Evolutionary conservation across 92 coral and sea anemone genomes (phyloP).

Genomic region (Metridium senile): DNA sequence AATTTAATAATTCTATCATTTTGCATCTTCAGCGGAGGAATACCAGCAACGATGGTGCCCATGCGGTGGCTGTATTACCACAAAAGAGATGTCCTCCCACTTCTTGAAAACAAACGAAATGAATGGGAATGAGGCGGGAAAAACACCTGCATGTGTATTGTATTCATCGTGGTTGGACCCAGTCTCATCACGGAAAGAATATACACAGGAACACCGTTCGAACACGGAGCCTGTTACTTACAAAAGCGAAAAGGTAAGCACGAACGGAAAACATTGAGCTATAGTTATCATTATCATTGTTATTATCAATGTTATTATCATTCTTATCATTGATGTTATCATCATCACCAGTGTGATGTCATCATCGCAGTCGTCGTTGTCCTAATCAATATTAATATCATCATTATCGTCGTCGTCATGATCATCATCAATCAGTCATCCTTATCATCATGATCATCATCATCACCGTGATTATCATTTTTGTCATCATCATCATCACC

Average conservation of each 20-base stretch:
- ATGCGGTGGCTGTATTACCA: conserved; percentile 31
- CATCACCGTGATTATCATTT: too few relatives aligned
- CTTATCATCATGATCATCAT: too few relatives aligned
- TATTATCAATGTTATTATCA: too few relatives aligned
- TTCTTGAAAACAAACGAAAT: conserved; percentile 1
- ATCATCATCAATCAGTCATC: too few relatives aligned
- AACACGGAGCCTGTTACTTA: conserved; percentile 9
- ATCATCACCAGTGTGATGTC: not conserved
- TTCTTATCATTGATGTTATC: too few relatives aligned
- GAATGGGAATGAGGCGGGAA: not conserved
- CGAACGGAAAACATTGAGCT: not conserved
- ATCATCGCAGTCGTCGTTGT: too few relatives aligned
- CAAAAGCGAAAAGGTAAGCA: conserved; percentile 19
- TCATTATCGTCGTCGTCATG: too few relatives aligned
- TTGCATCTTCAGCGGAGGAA: conserved; percentile 21
- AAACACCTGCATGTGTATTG: conserved; percentile 6
- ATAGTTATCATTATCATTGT: not conserved
- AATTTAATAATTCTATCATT: too few relatives aligned
- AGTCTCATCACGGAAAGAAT: not conserved
- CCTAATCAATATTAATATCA: too few relatives aligned
- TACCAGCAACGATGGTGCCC: conserved; percentile 39
- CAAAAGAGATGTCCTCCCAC: conserved; percentile 12
- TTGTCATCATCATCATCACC: too few relatives aligned
- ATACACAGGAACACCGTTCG: not conserved
- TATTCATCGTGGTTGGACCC: conserved; percentile 13